phyloP scores from a whole-genome alignment of 2,113 vertebrate species.

The Heterotilapia buettikoferi region DNA sequence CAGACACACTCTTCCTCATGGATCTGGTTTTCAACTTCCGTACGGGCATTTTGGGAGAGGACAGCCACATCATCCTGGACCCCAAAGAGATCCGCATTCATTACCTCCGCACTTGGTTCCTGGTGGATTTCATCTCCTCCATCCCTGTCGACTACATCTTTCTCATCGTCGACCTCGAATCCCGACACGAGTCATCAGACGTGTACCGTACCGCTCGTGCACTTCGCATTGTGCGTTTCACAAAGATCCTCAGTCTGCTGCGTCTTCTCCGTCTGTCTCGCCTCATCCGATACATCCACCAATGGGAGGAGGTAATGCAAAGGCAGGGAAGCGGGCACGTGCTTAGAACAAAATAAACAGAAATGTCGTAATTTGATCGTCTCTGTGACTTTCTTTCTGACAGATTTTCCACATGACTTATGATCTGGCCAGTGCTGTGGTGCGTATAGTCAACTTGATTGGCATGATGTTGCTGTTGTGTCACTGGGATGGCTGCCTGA shows the following conservation, averaged over 20 bases:
- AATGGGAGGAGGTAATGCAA: constrained; percentile 75
- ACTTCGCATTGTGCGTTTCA: constrained; percentile 75
- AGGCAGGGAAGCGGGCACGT: background rate
- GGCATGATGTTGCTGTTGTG: constrained; percentile 78
- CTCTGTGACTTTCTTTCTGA: background rate
- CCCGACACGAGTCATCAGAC: constrained; percentile 59
- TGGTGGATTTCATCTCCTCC: constrained; percentile 75
- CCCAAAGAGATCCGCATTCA: constrained; percentile 66
- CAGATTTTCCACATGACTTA: constrained; percentile 79
- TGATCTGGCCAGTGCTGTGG: constrained; percentile 74
- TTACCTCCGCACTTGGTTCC: constrained; percentile 73
- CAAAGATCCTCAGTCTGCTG: constrained; percentile 76
- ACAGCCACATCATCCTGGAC: constrained; percentile 72
- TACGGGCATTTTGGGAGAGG: constrained; percentile 67
- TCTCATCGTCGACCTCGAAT: constrained; percentile 69
- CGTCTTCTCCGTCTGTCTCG: constrained; percentile 73
- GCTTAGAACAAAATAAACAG: background rate
- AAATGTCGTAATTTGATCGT: background rate
- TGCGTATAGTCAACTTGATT: constrained; percentile 77
- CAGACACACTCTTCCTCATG: constrained; percentile 74
- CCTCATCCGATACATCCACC: constrained; percentile 77
- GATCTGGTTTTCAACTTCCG: constrained; percentile 76
- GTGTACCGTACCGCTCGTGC: constrained; percentile 74
- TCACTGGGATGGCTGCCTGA: constrained; percentile 77
- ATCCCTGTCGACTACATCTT: constrained; percentile 78